These are phyloP conservation scores for Tachysurus vachellii DNA, from an alignment of 2,113 vertebrate species.

Conservation along the genomic window DNA sequence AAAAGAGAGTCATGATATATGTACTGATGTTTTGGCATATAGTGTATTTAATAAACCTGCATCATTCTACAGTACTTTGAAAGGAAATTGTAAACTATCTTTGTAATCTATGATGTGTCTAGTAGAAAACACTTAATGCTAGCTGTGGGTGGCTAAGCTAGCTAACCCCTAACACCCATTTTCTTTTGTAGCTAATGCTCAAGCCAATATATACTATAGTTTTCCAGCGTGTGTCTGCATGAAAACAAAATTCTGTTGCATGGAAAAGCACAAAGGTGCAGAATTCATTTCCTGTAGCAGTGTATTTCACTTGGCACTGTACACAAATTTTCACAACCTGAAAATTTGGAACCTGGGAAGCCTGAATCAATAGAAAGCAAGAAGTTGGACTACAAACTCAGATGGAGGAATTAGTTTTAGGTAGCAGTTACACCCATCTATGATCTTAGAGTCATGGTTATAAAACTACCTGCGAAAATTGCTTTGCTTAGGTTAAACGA, in stretches of 20 bases:
- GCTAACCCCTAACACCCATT: background rate
- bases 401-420: background rate
- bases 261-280: background rate
- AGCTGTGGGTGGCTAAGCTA: background rate
- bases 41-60: background rate
- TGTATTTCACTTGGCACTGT: background rate
- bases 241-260: background rate
- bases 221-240: background rate
- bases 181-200: background rate
- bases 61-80: background rate
- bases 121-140: background rate
- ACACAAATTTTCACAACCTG: background rate
- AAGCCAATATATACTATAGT: background rate
- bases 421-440: background rate
- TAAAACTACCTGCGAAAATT: background rate
- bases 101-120: background rate
- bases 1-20: background rate
- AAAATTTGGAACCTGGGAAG: background rate
- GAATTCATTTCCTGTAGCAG: background rate
- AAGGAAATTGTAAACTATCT: background rate
- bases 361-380: background rate
- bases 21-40: background rate
- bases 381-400: background rate
- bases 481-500: background rate
- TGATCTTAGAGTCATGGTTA: background rate